Conservation (phyloP, 2,797 vertebrate species). For the Borostomias antarcticus region DNA sequence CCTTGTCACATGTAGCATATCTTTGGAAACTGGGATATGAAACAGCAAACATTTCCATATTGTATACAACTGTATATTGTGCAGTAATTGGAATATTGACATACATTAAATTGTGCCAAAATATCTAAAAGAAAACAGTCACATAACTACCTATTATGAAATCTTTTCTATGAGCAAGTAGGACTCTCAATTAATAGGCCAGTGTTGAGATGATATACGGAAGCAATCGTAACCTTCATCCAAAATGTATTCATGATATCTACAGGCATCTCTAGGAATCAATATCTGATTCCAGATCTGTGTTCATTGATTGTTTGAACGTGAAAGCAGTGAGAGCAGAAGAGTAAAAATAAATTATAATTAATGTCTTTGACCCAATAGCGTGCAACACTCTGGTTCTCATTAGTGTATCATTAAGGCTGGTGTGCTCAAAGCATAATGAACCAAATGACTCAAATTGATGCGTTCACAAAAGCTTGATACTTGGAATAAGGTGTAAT, state of each 20-base stretch:
- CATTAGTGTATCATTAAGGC: not conserved
- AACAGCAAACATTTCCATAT: not conserved
- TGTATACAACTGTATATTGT: not conserved
- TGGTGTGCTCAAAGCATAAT: slow-evolving; percentile 4
- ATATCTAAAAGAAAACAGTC: too few species aligned
- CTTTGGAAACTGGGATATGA: not conserved
- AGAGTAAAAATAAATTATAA: slow-evolving; percentile 1
- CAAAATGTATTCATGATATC: not conserved
- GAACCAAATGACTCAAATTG: slow-evolving; percentile 1
- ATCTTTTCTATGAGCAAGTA: too few species aligned
- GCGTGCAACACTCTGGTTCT: not conserved
- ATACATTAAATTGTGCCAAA: too few species aligned
- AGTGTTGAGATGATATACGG: too few species aligned
- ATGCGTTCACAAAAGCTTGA: not conserved
- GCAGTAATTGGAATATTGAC: too few species aligned
- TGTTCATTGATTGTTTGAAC: too few species aligned
- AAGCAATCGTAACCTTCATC: too few species aligned
- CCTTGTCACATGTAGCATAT: not conserved
- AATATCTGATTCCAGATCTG: not conserved
- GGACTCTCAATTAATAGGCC: too few species aligned
- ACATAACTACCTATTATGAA: too few species aligned
- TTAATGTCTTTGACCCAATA: not conserved
- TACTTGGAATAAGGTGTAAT: not conserved
- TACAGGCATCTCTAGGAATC: not conserved
- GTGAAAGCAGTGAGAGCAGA: too few species aligned